Conservation (phyloP, 30 jellyfish, hydroid and myxozoan species). For the Turritopsis rubra region DNA sequence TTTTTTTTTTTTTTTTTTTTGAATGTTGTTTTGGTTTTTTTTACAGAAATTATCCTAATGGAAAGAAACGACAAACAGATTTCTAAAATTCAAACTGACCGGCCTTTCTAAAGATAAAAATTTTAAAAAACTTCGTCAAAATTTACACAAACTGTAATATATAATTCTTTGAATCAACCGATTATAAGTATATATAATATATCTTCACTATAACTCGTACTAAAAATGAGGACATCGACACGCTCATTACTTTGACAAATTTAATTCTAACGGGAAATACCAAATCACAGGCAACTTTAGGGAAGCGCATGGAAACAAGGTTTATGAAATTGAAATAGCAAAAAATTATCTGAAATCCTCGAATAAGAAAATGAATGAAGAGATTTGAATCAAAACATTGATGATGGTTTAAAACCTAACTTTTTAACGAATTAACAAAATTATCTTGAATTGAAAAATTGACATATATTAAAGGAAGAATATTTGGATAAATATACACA, state of each 20-base stretch:
- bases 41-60: too few species aligned
- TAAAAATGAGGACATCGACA: too few species aligned
- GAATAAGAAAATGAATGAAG: not conserved
- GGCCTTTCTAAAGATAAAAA: not conserved
- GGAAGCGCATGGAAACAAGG: not conserved
- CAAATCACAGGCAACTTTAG: too few species aligned
- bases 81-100: not conserved
- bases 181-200: not conserved
- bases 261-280: too few species aligned
- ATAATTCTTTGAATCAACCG: not conserved
- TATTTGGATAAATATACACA: not conserved
- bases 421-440: not conserved
- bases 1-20: too few species aligned
- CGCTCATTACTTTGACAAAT: too few species aligned
- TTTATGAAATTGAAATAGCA: not conserved
- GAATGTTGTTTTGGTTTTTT: too few species aligned
- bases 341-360: not conserved
- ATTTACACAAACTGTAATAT: not conserved
- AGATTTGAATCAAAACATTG: not conserved
- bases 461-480: not conserved
- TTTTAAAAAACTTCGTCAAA: not conserved
- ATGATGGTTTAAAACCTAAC: not conserved
- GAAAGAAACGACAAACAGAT: not conserved
- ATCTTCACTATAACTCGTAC: too few species aligned
- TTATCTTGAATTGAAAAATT: not conserved